Evolutionary conservation across 2,113 vertebrate species (phyloP), one percentile per base, ranked within the genome.

Genomic region (Sinocyclocheilus anshuiensis): DNA sequence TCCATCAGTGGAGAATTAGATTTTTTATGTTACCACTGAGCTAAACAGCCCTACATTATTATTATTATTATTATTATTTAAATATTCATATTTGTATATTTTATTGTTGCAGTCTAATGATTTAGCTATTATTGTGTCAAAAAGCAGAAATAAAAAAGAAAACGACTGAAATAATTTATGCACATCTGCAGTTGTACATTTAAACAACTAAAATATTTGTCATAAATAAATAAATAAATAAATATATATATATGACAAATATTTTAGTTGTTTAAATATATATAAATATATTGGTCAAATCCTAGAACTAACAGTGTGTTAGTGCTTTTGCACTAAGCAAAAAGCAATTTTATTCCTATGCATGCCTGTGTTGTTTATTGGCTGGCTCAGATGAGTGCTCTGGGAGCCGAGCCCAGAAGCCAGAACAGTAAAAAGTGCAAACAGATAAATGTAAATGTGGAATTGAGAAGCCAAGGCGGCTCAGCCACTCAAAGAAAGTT

Each of bases 401-500:
- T 89, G 86, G 85, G 87, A 86, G 50, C 29, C 4, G 26, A 76
- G 63, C 89, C 85, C 55, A 88, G 77, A 79, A 86, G 84, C 53
- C 69, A 86, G 42, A 69, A 63, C 82, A 81, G 78, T 82, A 10
- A 85, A 84, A 87, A 77, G 59, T 88, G 84, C 84, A 55, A 48
- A 77, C 75, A 83, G 78, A 74, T 88, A 42, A 89, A 86, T 81
- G 86, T 63, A 84, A 88, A 87, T 77, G 88, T 80, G 83, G 71
- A 71, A 72, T 55, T 77, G 83, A 85, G 87, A 85, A 85, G 78
- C 63, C 59, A 81, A 77, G 20, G 75, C 26, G 33, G 63, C 59
- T 16, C 33, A 59, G 67, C 11, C 33, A 77, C 48, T 67, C 84
- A 81, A 57, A 67, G 59, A 76, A 22, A 75, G 50, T 36, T 55